Base-by-base conservation (phyloP, 2,888 invertebrate species). In the Crepidodera aurea region DNA sequence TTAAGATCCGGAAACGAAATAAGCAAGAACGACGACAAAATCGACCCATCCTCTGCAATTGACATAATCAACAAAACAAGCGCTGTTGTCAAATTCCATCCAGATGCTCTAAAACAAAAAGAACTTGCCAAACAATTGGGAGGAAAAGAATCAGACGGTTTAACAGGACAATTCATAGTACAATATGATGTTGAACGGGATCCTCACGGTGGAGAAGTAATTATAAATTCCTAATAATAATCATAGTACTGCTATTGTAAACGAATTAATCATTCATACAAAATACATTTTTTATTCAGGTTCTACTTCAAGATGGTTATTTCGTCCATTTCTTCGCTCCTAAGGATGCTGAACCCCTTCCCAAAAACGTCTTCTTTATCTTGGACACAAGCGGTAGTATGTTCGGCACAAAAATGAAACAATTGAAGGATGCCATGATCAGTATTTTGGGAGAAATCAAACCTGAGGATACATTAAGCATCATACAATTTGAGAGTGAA, bases 301-400 rank as follows among this genome's bases (percentile, higher is more conserved):
- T 79, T 1, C 73, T 88, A 83, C 82, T 88, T 0, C 85, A 87
- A 71, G 87, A 88, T 69, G 90, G 90, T 0, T 90, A 90, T 78
- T 91, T 91, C 79, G 89, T 90, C 0, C 91, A 91, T 73, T 90
- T 90, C 81, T 89, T 90, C 76, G 86, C 90, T 7, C 91, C 91
- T 0, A 77, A 80, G 1, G 83, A 85, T 18, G 76, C 88, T 62
- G 80, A 83, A 18, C 84, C 87, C 1, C 79, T 90, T 39, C 83
- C 82, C 58, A 90, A 91, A 76, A 86, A 89, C 70, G 87, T 89
- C 4, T 84, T 91, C 4, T 91, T 92, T 76, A 88, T 91, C 7
- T 80, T 92, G 72, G 91, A 92, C 76, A 86, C 88, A 0, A 90
- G 90, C 22, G 90, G 90, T 8, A 90, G 90, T 53, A 92, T 91